These are phyloP conservation scores for Microcaecilia unicolor DNA, from an alignment of 2,797 vertebrate genomes.

Conservation along the genomic window DNA sequence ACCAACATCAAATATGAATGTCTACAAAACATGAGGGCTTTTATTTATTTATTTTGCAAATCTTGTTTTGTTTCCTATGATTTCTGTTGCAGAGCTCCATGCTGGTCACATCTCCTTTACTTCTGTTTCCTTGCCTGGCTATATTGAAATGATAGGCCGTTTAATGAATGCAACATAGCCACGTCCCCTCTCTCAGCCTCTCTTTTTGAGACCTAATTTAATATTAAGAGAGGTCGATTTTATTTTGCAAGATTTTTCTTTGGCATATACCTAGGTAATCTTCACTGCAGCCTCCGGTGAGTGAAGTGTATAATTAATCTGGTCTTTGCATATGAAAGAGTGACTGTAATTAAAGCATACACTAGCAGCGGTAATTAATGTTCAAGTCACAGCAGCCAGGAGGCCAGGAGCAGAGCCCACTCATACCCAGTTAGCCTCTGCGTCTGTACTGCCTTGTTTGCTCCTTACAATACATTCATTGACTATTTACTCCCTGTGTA, in stretches of 20 bases:
- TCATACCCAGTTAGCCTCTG: constrained; percentile 29
- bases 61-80: not conserved
- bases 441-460: constrained; percentile 41
- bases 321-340: constrained; percentile 45
- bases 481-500: constrained; percentile 74
- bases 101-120: not conserved
- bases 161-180: constrained; percentile 1
- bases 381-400: constrained; percentile 58
- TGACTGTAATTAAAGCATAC: constrained; percentile 50
- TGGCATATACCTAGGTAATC: constrained; percentile 12
- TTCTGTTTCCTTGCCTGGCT: not conserved
- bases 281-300: constrained; percentile 40
- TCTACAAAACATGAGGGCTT: no score
- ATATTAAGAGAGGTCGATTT: constrained; percentile 1
- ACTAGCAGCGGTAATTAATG: constrained; percentile 54
- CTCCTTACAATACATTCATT: constrained; percentile 71
- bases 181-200: not conserved
- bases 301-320: constrained; percentile 57
- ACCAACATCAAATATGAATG: no score
- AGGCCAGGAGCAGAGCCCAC: constrained; percentile 29
- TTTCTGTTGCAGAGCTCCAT: no score
- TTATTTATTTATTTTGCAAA: no score
- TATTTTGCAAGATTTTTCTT: not conserved
- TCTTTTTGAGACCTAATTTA: not conserved
- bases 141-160: constrained; percentile 7